Evolutionary conservation across 2,797 vertebrate genomes (phyloP), one percentile per base, ranked within the genome.

Genomic region (Tapirus indicus): DNA sequence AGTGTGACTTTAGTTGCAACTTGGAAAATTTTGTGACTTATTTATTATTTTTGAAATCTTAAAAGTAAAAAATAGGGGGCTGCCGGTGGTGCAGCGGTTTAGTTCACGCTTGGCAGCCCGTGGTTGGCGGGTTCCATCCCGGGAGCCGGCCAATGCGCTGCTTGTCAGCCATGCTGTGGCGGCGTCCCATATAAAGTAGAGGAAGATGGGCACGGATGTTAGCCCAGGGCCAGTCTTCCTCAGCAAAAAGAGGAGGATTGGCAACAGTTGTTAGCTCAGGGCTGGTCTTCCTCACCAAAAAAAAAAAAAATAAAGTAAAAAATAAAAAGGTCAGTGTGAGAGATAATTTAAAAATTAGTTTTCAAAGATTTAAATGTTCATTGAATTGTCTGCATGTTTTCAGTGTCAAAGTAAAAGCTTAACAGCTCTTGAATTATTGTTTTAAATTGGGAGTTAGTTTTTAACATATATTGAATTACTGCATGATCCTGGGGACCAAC

Each of bases 21-120:
- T 88, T 93, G 91, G 84, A 94, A 95, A 92, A 68, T 95, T 97
- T 96, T 85, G 23, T 83, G 58, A 54, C 86, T 90, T 95, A 54
- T 91, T 97, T 96, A 95, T 95, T 90, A 69, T 85, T 97, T 97
- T 97, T 94, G 69, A 96, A 97, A 87, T 94, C 56, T 95, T 93
- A 91, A 95, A 93, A 92, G n/a, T 74, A 74, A 97, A 92, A 96
- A 88, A 80, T 27, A 71, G 38, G 38, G 38, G 38, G 38, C 38
- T 38, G 38, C 38, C 38, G 38, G 38, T 38, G 38, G 38, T 4
- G 38, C 38, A 38, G 38, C 38, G 38, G 38, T 38, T 38, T 38
- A 38, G 38, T 38, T 4, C 38, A 4, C 38, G 38, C 38, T 38
- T 38, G 38, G 38, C 38, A 38, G 38, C 38, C 38, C 38, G 38